These are phyloP conservation scores for Nasonia longicornis DNA, from an alignment of 1,140 invertebrate species.

Conservation along the genomic window DNA sequence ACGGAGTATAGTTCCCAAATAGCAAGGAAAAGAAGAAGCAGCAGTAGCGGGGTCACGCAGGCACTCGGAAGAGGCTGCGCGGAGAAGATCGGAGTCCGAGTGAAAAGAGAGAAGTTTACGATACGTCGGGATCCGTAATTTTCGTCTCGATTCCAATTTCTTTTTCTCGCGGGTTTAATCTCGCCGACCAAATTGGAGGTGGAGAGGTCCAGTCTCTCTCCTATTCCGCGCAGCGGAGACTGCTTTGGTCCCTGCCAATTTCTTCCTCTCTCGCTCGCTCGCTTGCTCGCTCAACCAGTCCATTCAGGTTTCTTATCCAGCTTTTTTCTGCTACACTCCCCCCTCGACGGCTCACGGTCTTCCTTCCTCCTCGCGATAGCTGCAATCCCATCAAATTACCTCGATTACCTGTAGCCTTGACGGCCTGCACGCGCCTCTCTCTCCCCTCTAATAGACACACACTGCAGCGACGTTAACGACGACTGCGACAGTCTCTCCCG, in stretches of 20 bases:
- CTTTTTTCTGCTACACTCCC: slow-evolving; percentile 29
- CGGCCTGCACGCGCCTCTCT: slow-evolving; percentile 55
- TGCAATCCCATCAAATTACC: slow-evolving; percentile 61
- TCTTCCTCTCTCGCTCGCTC: slow-evolving; percentile 9
- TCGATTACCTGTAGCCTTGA: slow-evolving; percentile 60
- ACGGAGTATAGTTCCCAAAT: no score
- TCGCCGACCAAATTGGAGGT: slow-evolving; percentile 55
- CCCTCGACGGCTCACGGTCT: slow-evolving; percentile 18
- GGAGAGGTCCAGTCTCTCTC: slow-evolving; percentile 23
- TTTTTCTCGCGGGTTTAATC: slow-evolving; percentile 56
- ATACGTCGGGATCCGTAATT: slow-evolving; percentile 51
- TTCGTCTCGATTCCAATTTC: slow-evolving; percentile 61
- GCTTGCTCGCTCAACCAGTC: slow-evolving; percentile 25
- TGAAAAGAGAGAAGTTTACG: slow-evolving; percentile 39
- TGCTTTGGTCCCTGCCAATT: slow-evolving; percentile 19
- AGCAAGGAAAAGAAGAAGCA: background rate
- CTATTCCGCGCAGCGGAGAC: slow-evolving; percentile 13
- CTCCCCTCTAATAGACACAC: slow-evolving; percentile 16
- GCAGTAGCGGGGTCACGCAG: background rate
- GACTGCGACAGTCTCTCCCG: background rate
- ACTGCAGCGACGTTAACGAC: background rate
- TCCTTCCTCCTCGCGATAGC: slow-evolving; percentile 51
- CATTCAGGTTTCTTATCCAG: slow-evolving; percentile 48
- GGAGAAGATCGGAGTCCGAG: slow-evolving; percentile 23
- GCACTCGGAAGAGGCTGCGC: background rate